Base-by-base conservation (phyloP, 2,888 invertebrate species). In the Clitarchus hookeri region DNA sequence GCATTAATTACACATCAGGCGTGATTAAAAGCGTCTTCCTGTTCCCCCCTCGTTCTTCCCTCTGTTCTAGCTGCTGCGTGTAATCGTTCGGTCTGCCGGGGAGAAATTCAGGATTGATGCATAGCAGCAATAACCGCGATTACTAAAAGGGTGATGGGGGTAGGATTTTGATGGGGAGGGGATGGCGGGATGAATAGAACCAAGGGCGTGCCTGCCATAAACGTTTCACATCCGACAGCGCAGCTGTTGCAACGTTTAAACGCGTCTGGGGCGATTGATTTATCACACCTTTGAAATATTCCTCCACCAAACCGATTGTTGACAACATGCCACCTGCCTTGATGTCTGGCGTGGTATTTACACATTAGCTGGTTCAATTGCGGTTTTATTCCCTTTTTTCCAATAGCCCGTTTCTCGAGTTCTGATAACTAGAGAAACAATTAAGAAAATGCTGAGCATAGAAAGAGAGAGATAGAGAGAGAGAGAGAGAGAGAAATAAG, bases 1-100 rank as follows among this genome's bases (percentile, higher is more conserved):
- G 65, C 65, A 65, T 65, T 65, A 65, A 65, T 65, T 65, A 65
- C 65, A n/a, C 65, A 65, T 65, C 65, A 65, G 65, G 65, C 65
- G 65, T 65, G 65, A 65, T 65, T 65, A 65, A 65, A 65, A 65
- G 65, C 65, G 8, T 65, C 65, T 65, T 65, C 65, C 65, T n/a
- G 65, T 48, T 48, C 48, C 48, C 6, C 48, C 48, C 48, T 8
- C 8, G 4, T 36, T 36, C 8, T 48, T 8, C 48, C 48, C 48
- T 48, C 48, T 16, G 4, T 23, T 0, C 65, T n/a, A n/a, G 65
- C 11, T 65, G 53, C 53, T 19, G 65, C 65, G 65, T 12, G 65
- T 8, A 23, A 65, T 65, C 65, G 48, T 48, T 65, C 65, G 65
- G 11, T n/a, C n/a, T n/a, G 65, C 65, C 1, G 53, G 23, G 65